Evolutionary conservation across 1,140 invertebrate genomes (phyloP).

Genomic region (Aphelinus atriplicis): DNA sequence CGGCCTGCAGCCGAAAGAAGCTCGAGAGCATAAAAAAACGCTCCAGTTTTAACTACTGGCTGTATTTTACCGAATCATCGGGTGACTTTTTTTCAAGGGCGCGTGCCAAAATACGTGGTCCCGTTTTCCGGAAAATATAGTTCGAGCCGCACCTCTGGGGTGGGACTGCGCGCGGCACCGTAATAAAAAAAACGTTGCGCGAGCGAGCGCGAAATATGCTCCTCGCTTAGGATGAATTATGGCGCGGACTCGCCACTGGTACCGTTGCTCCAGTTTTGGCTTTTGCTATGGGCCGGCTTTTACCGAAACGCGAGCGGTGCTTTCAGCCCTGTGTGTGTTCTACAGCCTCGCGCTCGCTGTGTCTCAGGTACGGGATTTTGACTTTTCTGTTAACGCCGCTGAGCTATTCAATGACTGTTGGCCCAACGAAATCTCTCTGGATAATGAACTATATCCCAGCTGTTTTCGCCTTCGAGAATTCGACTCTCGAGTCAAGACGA

Average conservation of each 20-base stretch:
- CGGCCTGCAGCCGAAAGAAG: neutral
- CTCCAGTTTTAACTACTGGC: slow-evolving; percentile 43
- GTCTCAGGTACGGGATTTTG: slow-evolving; percentile 8
- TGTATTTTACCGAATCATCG: slow-evolving; percentile 38
- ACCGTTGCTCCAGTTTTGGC: slow-evolving; percentile 50
- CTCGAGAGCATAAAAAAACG: slow-evolving; percentile 36
- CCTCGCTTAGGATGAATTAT: slow-evolving; percentile 22
- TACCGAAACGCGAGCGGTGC: neutral
- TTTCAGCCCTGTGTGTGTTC: no score
- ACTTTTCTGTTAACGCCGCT: neutral
- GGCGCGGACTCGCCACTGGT: slow-evolving; percentile 9
- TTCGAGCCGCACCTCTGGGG: slow-evolving; percentile 21
- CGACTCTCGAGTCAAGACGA: no score
- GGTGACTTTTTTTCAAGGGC: neutral
- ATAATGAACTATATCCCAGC: slow-evolving; percentile 19
- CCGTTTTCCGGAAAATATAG: slow-evolving; percentile 36
- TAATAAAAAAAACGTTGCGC: slow-evolving; percentile 40
- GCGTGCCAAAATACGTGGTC: slow-evolving; percentile 4
- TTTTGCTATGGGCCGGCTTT: neutral
- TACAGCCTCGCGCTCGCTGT: neutral
- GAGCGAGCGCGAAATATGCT: no score
- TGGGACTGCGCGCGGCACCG: slow-evolving; percentile 28
- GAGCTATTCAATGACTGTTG: neutral
- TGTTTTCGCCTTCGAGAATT: no score
- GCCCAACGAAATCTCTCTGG: slow-evolving; percentile 31